Base-by-base conservation (phyloP, 2,113 vertebrate genomes). In the Perognathus longimembris region DNA sequence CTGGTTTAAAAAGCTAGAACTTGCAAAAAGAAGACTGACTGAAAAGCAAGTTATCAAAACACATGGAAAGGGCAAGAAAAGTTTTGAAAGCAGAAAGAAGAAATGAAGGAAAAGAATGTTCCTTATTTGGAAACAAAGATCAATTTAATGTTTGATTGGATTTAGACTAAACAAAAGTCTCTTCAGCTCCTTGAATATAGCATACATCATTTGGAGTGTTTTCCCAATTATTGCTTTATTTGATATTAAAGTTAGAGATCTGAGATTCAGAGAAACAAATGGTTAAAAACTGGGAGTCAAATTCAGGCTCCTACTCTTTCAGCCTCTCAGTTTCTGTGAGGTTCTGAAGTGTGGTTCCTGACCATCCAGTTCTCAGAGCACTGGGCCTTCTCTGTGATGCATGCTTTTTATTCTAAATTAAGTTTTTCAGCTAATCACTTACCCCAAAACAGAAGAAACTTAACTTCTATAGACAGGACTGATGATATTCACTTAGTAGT, bases 391-490 rank as follows among this genome's bases (percentile, higher is more conserved):
- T 45, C 45, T 11, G 11, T 45, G 45, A 6, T 45, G 45, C 45
- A 45, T 11, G 11, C n/a, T 12, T 45, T 45, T 20, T 45, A 84
- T 80, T 14, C 18, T 69, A 71, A 28, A 24, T 87, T 45, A 79
- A 21, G 6, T 61, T 77, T 84, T 77, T 82, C 9, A 36, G 3
- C 75, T 84, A 79, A 75, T 70, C n/a, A n/a, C n/a, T 14, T 83
- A 36, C 73, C 18, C 6, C 71, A 30, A 40, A 92, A 93, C 20
- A 0, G 84, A 92, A 93, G 26, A 76, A 42, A 84, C 76, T 76
- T 64, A 92, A 54, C 42, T 83, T 45, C 38, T 86, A 22, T 86
- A 80, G 38, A 77, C 85, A 80, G 38, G 74, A 57, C 15, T 80
- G 12, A 7, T 70, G 45, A 10, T 59, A 79, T 73, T 77, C 20